phyloP scores from a whole-genome alignment of 2,888 invertebrate species.

The Camptogramma bilineatum region DNA sequence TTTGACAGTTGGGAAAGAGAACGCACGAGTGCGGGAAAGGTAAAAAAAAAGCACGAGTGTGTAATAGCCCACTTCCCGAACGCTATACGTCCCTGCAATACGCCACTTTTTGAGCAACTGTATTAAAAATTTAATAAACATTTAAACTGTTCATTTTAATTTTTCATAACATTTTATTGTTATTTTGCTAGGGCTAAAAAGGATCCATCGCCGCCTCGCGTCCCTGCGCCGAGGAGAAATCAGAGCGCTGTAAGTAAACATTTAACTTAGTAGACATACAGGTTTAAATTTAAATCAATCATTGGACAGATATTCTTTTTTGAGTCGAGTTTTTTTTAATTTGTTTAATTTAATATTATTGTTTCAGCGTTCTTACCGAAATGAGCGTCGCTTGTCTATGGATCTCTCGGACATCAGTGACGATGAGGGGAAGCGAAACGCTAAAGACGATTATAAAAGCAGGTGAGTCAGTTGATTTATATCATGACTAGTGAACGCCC shows the following conservation, averaged over 20 bases:
- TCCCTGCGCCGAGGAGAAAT: slow-evolving; percentile 70
- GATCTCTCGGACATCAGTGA: slow-evolving; percentile 77
- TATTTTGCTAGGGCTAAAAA: slow-evolving; percentile 44
- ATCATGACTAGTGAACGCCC: too few relatives aligned
- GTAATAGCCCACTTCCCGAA: too few relatives aligned
- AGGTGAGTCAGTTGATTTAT: slow-evolving; percentile 12
- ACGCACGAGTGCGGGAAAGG: too few relatives aligned
- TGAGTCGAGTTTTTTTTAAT: too few relatives aligned
- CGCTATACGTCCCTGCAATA: too few relatives aligned
- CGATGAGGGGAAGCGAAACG: slow-evolving; percentile 53
- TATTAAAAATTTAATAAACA: neutral
- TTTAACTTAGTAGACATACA: neutral
- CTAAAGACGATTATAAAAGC: slow-evolving; percentile 27
- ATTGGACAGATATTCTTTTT: too few relatives aligned
- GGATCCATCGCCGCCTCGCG: slow-evolving; percentile 85
- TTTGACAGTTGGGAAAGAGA: too few relatives aligned
- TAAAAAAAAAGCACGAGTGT: too few relatives aligned
- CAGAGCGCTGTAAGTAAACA: slow-evolving; percentile 53
- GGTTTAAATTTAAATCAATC: too few relatives aligned
- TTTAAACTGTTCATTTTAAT: neutral
- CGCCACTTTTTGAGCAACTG: too few relatives aligned
- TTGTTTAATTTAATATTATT: neutral
- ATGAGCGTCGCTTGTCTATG: slow-evolving; percentile 57
- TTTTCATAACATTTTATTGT: neutral
- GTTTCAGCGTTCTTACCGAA: slow-evolving; percentile 53